phyloP scores from a whole-genome alignment of 2,113 vertebrate species.

The Sphyrna mokarran region DNA sequence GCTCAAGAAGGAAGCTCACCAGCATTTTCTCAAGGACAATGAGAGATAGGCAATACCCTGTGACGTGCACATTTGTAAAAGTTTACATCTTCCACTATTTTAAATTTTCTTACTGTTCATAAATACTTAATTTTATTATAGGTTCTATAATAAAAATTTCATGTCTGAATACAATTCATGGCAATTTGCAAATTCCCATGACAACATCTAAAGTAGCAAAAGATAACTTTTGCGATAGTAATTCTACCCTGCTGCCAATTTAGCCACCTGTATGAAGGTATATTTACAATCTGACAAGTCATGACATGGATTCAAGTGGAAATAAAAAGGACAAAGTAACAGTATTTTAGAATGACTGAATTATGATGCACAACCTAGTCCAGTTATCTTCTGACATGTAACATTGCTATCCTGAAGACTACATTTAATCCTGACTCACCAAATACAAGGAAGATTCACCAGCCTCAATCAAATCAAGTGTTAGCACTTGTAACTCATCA shows the following conservation, averaged over 20 bases:
- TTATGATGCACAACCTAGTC: neutral
- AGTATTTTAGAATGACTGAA: neutral
- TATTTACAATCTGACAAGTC: neutral
- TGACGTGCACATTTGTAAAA: neutral
- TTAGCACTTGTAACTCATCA: neutral
- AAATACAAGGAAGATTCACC: neutral
- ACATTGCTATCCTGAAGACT: neutral
- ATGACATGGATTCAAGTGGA: neutral
- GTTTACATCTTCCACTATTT: neutral
- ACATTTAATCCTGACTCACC: neutral
- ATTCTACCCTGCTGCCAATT: too few relatives aligned
- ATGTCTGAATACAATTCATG: neutral
- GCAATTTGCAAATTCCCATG: neutral
- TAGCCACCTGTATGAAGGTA: neutral
- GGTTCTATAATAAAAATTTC: neutral
- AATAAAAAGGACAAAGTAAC: neutral
- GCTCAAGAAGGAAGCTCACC: too few relatives aligned
- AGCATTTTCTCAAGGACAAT: too few relatives aligned
- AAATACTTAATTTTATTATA: too few relatives aligned
- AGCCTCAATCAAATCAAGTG: neutral
- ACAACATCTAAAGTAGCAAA: neutral
- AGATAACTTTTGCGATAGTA: neutral
- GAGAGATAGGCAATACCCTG: too few relatives aligned
- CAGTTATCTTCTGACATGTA: neutral
- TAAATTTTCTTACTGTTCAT: neutral